These are phyloP conservation scores for Mactromeris polynyma DNA, from an alignment of 2,888 invertebrate genomes.

Conservation along the genomic window DNA sequence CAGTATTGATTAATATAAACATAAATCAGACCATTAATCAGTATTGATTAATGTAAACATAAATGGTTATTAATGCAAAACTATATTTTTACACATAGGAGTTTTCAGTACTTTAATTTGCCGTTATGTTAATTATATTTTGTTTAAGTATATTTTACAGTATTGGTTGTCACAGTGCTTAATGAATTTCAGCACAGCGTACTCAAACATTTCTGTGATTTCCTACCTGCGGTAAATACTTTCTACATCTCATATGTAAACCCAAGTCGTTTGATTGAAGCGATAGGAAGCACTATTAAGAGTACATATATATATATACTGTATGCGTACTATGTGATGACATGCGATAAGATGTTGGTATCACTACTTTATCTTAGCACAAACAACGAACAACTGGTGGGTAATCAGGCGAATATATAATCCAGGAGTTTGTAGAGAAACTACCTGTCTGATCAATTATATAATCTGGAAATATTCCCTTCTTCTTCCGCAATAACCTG, in stretches of 20 bases:
- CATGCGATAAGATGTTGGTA: neutral
- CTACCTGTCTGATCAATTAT: constrained; percentile 6
- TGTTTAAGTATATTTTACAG: too few relatives aligned
- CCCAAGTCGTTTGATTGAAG: neutral
- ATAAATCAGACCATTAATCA: too few relatives aligned
- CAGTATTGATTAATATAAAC: too few relatives aligned
- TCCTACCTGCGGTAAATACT: neutral
- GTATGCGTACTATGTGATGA: neutral
- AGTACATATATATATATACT: neutral
- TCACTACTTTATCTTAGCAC: neutral
- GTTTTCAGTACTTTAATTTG: too few relatives aligned
- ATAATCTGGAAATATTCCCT: neutral
- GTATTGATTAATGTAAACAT: too few relatives aligned
- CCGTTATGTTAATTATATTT: too few relatives aligned
- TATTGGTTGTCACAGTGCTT: too few relatives aligned
- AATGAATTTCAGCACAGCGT: neutral
- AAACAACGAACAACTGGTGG: neutral
- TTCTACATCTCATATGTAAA: neutral
- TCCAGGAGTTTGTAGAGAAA: neutral
- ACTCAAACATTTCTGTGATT: neutral
- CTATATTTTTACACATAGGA: too few relatives aligned
- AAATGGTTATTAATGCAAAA: too few relatives aligned
- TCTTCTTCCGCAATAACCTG: neutral
- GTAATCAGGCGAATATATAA: neutral
- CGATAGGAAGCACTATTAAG: neutral